Evolutionary conservation across 2,888 invertebrate genomes (phyloP).

Genomic region (Stenurella melanura): DNA sequence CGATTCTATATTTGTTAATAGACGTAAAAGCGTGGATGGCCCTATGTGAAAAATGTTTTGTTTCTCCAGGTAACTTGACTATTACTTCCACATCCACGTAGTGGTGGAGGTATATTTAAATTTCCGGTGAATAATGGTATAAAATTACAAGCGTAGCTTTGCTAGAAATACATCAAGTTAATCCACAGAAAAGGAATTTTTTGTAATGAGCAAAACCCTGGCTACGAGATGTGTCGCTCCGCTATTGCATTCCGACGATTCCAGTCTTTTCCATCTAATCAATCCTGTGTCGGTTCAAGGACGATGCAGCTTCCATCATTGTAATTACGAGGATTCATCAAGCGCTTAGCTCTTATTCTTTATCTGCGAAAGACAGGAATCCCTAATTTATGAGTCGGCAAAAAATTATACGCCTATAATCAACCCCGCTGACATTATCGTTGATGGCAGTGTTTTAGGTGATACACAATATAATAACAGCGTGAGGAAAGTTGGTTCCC

Average conservation of each 20-base stretch:
- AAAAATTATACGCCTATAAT: constrained; percentile 26
- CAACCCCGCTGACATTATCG: constrained; percentile 4
- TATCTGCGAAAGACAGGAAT: constrained; percentile 41
- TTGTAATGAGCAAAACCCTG: neutral
- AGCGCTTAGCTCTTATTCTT: constrained; percentile 26
- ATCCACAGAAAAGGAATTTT: constrained; percentile 2
- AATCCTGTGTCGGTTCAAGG: constrained; percentile 52
- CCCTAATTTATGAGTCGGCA: constrained; percentile 37
- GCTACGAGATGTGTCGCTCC: neutral
- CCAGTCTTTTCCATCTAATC: constrained; percentile 50
- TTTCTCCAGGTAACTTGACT: no score
- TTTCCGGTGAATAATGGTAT: neutral
- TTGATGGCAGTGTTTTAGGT: neutral
- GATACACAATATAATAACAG: constrained; percentile 1
- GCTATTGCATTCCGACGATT: constrained; percentile 19
- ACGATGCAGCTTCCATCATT: constrained; percentile 57
- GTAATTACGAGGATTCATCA: constrained; percentile 59
- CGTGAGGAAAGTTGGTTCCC: neutral
- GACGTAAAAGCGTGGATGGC: no score
- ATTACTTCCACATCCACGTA: no score
- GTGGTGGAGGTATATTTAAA: neutral
- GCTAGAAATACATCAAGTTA: neutral
- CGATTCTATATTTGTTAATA: no score
- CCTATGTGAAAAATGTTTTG: no score
- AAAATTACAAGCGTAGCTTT: neutral